These are phyloP conservation scores for Spodoptera littoralis DNA, from an alignment of 2,888 invertebrate species.

Conservation along the genomic window DNA sequence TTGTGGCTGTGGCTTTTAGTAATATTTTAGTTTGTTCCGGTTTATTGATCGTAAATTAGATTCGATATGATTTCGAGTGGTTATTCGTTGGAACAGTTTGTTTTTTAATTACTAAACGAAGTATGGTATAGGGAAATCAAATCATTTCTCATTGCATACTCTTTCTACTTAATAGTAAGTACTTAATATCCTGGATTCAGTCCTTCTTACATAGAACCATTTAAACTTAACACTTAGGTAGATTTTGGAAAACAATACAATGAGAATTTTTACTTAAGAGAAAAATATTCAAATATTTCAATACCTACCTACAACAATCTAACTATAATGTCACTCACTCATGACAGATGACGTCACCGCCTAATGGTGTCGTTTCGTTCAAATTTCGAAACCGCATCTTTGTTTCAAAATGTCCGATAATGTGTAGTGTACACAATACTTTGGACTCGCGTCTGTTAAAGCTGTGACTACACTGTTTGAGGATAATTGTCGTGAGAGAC, in stretches of 20 bases:
- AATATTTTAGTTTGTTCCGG: conserved; percentile 19
- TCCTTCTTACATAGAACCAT: too few species aligned
- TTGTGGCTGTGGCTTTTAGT: conserved; percentile 1
- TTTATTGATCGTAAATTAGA: conserved; percentile 31
- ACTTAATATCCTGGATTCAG: too few species aligned
- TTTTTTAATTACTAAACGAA: too few species aligned
- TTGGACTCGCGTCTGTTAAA: conserved; percentile 41
- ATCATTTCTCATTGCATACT: too few species aligned
- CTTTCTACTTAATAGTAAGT: too few species aligned
- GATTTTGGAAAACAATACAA: too few species aligned
- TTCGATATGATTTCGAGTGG: too few species aligned
- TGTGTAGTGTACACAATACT: conserved; percentile 49
- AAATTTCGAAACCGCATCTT: conserved; percentile 63
- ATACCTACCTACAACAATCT: background rate
- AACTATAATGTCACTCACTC: conserved; percentile 13
- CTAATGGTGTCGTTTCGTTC: conserved; percentile 48
- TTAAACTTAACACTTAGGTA: too few species aligned
- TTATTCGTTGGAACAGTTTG: too few species aligned
- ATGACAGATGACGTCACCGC: conserved; percentile 33
- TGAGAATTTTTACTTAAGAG: background rate
- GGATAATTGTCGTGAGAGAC: conserved; percentile 50
- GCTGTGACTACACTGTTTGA: conserved; percentile 36
- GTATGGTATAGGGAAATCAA: too few species aligned
- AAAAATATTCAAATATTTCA: background rate
- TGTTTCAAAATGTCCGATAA: conserved; percentile 64